Evolutionary conservation across 2,113 vertebrate species (phyloP).

Genomic region (Amia ocellicauda): DNA sequence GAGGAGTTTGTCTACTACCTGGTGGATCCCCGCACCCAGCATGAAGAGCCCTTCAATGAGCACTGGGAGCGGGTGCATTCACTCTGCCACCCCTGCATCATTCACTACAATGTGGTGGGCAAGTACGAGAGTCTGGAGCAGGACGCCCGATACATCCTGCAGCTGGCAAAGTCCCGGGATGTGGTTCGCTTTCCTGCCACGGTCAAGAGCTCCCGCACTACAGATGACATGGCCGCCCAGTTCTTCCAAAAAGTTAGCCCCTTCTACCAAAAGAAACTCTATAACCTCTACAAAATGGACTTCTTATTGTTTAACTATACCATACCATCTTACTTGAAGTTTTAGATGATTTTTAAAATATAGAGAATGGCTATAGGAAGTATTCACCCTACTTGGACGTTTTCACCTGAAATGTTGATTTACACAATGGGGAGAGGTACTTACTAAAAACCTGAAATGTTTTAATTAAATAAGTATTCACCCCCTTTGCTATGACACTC

Average conservation of each 20-base stretch:
- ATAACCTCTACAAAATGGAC: slow-evolving; percentile 93
- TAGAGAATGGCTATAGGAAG: too few species aligned
- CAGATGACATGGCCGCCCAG: slow-evolving; percentile 67
- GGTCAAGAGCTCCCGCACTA: slow-evolving; percentile 70
- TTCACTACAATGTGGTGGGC: slow-evolving; percentile 89
- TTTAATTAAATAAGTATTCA: too few species aligned
- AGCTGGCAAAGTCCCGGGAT: slow-evolving; percentile 66
- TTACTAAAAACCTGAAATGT: too few species aligned
- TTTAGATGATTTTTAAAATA: too few species aligned
- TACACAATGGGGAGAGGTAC: too few species aligned
- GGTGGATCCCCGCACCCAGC: slow-evolving; percentile 81
- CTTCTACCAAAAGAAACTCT: slow-evolving; percentile 87
- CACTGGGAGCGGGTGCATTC: slow-evolving; percentile 92
- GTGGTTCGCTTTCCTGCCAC: slow-evolving; percentile 74
- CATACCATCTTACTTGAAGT: slow-evolving; percentile 75
- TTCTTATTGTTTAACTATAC: slow-evolving; percentile 96
- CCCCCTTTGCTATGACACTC: too few species aligned
- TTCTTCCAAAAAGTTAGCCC: slow-evolving; percentile 86
- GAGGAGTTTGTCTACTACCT: slow-evolving; percentile 92
- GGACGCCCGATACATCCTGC: slow-evolving; percentile 85
- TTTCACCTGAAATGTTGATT: too few species aligned
- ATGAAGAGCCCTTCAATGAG: slow-evolving; percentile 87
- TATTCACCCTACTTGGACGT: too few species aligned
- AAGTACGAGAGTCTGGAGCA: slow-evolving; percentile 92
- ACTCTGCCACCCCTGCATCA: slow-evolving; percentile 88